Conservation (phyloP, 2,113 vertebrate species). For the Poeciliopsis prolifica region DNA sequence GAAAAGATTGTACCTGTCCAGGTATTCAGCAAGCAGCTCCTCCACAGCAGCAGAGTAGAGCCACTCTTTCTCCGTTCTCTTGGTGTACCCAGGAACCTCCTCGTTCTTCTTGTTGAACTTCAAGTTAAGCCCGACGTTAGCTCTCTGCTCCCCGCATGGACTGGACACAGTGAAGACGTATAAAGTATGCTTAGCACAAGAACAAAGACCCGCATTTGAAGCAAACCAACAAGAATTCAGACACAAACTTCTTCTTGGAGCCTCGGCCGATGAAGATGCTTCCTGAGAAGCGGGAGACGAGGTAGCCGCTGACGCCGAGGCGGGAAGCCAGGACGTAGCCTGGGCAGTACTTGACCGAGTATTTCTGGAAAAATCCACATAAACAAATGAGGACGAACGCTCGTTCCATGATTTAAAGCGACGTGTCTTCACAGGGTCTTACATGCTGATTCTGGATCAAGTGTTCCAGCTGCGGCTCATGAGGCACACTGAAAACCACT, state of each 20-base stretch:
- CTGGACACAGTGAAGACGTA: constrained; percentile 66
- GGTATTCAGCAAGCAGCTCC: constrained; percentile 91
- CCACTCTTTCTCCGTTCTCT: constrained; percentile 95
- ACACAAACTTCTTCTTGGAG: constrained; percentile 92
- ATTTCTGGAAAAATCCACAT: constrained; percentile 83
- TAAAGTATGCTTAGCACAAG: neutral
- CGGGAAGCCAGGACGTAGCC: constrained; percentile 94
- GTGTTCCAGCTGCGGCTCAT: constrained; percentile 91
- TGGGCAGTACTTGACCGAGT: constrained; percentile 95
- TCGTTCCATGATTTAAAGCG: neutral
- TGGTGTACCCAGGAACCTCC: constrained; percentile 97
- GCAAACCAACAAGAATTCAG: neutral
- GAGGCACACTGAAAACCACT: constrained; percentile 91
- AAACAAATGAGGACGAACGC: no score
- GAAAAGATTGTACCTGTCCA: constrained; percentile 84
- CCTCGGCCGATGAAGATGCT: constrained; percentile 98
- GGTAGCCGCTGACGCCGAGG: constrained; percentile 93
- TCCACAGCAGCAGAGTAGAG: constrained; percentile 95
- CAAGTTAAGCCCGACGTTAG: constrained; percentile 94
- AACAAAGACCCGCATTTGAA: neutral
- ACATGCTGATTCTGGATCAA: constrained; percentile 98
- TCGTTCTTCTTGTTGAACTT: constrained; percentile 99
- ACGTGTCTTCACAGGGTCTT: constrained; percentile 63
- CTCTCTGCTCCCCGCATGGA: constrained; percentile 94
- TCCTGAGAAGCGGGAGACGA: constrained; percentile 98